Base-by-base conservation (phyloP, 2,113 vertebrate genomes). In the Mixornis gularis region DNA sequence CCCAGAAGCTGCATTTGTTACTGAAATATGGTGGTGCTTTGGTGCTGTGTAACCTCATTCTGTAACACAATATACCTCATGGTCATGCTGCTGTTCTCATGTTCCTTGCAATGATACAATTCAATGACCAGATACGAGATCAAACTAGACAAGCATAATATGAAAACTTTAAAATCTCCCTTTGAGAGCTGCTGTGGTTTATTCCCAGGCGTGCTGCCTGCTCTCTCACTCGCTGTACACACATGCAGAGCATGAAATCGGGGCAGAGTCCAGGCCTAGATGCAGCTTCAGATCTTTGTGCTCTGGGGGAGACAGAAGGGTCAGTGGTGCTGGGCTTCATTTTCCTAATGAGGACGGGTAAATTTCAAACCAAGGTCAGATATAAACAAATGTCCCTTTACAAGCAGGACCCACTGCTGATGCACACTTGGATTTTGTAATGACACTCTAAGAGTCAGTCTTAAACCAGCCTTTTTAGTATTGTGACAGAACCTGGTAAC, bases 1-100 rank as follows among this genome's bases (percentile, higher is more conserved):
- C 96, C 96, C 95, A 97, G 95, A 97, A 93, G 94, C 95, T 96
- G 92, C 95, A 60, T 97, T 96, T 95, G 89, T 92, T 95, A 96
- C 93, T 82, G 89, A 96, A 97, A 97, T 96, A 96, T 93, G 92
- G 96, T 96, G 95, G 93, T 94, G 79, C 86, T 93, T 96, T 97
- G 95, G 95, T 96, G 93, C 94, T 92, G 70, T 73, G 91, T 95
- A 97, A 94, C 94, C 95, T 96, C 95, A 96, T 95, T 96, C 95
- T 96, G 86, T 96, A 95, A 95, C 30, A 93, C 85, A 94, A 95
- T 93, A 93, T 95, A 96, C 92, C 93, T 96, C 83, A 90, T 96
- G 95, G 95, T 93, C 94, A 96, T 95, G 92, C 90, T 85, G 89
- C 95, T 94, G 89, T 63, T 96, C 94, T 91, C 79, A 19, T 96